Evolutionary conservation across 35 echinoderm and acorn worm species (phyloP).

Genomic region (Heliocidaris tuberculata): DNA sequence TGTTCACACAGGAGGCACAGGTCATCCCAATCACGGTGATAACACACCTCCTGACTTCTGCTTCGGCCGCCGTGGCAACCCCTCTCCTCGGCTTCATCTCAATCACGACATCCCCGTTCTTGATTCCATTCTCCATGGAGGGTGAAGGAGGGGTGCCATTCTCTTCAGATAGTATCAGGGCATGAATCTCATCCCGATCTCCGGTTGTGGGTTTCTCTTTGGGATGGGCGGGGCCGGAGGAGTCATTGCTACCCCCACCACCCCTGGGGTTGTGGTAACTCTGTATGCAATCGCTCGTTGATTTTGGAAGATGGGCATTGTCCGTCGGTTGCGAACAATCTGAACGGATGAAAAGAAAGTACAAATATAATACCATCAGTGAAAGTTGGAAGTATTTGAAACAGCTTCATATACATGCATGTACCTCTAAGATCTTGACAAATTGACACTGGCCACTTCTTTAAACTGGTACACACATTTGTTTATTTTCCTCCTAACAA

Average conservation of each 20-base stretch:
- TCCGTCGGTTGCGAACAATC: background rate
- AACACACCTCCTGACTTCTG: conserved; percentile 20
- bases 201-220: background rate
- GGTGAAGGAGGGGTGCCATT: background rate
- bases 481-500: no score
- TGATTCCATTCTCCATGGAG: background rate
- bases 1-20: conserved; percentile 92
- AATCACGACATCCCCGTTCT: background rate
- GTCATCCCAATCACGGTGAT: conserved; percentile 87
- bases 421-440: no score
- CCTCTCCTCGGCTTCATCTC: background rate
- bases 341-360: background rate
- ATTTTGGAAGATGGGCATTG: background rate
- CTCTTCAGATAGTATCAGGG: conserved; percentile 1
- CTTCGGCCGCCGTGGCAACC: background rate
- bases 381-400: no score
- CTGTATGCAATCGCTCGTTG: conserved; percentile 37
- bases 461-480: no score
- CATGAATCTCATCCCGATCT: background rate
- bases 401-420: no score
- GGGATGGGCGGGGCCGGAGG: background rate
- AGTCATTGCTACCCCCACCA: background rate
- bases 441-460: no score
- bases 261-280: conserved; percentile 50
- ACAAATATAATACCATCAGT: background rate